A percentile compares a stretch with the other conserved stretches of the same genome.
These are phyloP conservation scores for Amblyjoppa fuscipennis DNA, from an alignment of 2,888 invertebrate genomes.

Conservation along the genomic window DNA sequence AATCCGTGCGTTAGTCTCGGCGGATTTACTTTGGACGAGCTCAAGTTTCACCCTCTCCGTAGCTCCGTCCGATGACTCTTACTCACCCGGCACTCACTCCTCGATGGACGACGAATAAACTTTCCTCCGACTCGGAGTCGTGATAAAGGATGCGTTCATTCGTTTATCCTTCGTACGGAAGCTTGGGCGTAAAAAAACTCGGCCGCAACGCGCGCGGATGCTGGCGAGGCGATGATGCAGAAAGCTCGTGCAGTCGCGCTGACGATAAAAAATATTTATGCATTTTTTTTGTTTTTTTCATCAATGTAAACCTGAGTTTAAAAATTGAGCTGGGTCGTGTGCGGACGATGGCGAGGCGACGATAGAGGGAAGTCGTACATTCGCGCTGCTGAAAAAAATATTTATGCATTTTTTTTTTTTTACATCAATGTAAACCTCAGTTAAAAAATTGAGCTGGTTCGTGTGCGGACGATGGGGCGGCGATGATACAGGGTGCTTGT, in stretches of 20 bases:
- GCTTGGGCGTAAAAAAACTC: not conserved
- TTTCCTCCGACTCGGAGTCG: slow-evolving; percentile 45
- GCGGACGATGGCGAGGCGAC: not conserved
- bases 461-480: not conserved
- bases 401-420: not conserved
- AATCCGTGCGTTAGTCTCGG: slow-evolving; percentile 55
- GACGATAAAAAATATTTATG: not conserved
- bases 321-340: slow-evolving; percentile 7
- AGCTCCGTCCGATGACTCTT: slow-evolving; percentile 56
- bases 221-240: too few species aligned
- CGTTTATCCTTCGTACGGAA: too few species aligned
- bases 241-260: not conserved
- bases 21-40: slow-evolving; percentile 66
- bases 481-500: not conserved
- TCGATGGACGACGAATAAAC: slow-evolving; percentile 53
- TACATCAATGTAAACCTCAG: not conserved
- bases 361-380: not conserved
- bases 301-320: slow-evolving; percentile 10
- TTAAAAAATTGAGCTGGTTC: slow-evolving; percentile 13
- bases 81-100: slow-evolving; percentile 5
- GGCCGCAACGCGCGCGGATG: not conserved
- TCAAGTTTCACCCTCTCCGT: slow-evolving; percentile 64
- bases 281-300: not conserved
- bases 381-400: not conserved
- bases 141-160: not conserved